Conservation (phyloP, 2,797 vertebrate species). For the Melanotaenia boesemani region DNA sequence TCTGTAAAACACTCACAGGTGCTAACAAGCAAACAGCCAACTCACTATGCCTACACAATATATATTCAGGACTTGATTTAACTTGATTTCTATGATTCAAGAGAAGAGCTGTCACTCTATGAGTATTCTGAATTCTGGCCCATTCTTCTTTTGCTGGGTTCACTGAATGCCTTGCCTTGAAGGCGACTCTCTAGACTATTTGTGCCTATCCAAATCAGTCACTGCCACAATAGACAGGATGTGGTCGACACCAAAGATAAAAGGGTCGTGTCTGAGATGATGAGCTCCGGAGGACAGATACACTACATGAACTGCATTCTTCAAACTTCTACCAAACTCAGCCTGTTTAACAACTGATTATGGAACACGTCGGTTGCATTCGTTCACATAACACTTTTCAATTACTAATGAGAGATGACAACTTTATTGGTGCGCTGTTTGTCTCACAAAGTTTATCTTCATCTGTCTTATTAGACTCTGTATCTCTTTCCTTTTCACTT, state of each 20-base stretch:
- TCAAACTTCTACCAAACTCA: slow-evolving; percentile 44
- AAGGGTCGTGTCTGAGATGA: slow-evolving; percentile 46
- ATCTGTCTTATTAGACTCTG: slow-evolving; percentile 31
- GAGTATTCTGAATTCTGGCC: slow-evolving; percentile 46
- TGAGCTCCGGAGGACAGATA: neutral
- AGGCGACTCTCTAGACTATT: slow-evolving; percentile 34
- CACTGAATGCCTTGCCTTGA: slow-evolving; percentile 36
- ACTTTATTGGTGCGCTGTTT: slow-evolving; percentile 43
- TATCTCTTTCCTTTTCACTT: slow-evolving; percentile 14
- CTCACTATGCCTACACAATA: neutral
- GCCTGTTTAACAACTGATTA: slow-evolving; percentile 23
- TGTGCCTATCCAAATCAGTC: slow-evolving; percentile 58
- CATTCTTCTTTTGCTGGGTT: slow-evolving; percentile 41
- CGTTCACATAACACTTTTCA: slow-evolving; percentile 21
- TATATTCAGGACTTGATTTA: slow-evolving; percentile 2
- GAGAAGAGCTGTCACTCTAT: slow-evolving; percentile 33
- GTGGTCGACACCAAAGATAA: slow-evolving; percentile 43
- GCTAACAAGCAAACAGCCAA: neutral
- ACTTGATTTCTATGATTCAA: slow-evolving; percentile 35
- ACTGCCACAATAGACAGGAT: slow-evolving; percentile 49
- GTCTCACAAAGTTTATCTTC: slow-evolving; percentile 37
- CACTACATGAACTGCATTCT: slow-evolving; percentile 13
- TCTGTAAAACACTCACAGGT: neutral
- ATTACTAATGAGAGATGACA: slow-evolving; percentile 36
- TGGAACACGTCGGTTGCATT: slow-evolving; percentile 5